Percentiles rank a stretch among this genome's conserved stretches.
Conservation (phyloP, 2,797 vertebrate genomes). For the Girardinus metallicus region DNA sequence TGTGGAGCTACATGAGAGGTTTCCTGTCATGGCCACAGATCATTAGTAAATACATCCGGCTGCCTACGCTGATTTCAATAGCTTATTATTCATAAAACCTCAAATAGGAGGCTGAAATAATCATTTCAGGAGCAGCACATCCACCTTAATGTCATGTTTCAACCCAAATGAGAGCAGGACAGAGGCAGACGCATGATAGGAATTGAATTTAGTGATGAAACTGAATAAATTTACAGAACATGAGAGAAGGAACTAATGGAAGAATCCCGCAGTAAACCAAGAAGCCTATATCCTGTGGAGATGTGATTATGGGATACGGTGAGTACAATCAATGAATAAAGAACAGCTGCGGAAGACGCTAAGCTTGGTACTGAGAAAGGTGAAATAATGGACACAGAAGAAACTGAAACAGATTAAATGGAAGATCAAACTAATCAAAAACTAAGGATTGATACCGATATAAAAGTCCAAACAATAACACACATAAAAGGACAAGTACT, state of each 20-base stretch:
- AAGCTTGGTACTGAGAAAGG: background rate
- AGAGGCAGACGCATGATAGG: background rate
- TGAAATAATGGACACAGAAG: background rate
- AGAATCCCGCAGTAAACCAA: background rate
- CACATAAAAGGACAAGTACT: background rate
- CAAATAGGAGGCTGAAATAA: background rate
- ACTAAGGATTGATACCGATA: background rate
- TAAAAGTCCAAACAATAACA: background rate
- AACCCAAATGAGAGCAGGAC: background rate
- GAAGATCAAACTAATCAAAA: background rate
- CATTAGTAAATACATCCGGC: background rate
- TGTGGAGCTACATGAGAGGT: background rate
- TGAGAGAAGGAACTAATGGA: background rate
- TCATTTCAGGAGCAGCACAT: background rate
- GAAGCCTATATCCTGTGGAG: background rate
- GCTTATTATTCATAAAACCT: slow-evolving; percentile 14
- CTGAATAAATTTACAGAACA: background rate
- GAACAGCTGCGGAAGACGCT: background rate
- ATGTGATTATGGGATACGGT: background rate
- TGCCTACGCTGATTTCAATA: background rate
- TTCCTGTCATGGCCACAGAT: background rate
- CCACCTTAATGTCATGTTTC: background rate
- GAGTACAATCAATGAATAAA: background rate
- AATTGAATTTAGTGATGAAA: background rate
- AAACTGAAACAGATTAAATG: background rate